Evolutionary conservation across 2,888 invertebrate genomes (phyloP), one percentile per base, ranked within the genome.

Genomic region (Synergus japonicus): DNA sequence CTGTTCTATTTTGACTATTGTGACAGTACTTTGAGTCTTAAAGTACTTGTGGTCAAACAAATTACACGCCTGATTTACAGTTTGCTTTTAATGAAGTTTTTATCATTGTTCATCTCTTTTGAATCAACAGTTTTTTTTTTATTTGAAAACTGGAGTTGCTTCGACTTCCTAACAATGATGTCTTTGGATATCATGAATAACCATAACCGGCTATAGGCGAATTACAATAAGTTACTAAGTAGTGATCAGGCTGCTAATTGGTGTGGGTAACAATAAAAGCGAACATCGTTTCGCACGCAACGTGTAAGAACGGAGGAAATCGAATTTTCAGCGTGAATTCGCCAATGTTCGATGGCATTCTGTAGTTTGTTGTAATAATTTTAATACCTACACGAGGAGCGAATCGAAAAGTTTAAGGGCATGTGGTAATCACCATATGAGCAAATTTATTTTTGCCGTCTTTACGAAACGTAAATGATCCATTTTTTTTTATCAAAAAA

Each of bases 161-260:
- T 73, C 73, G 73, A 73, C 73, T 54, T 73, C 73, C 54, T 54
- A 73, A 73, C 54, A 73, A 37, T 49, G 37, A 73, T 58, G 49
- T 41, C 73, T 73, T 41, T 58, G 73, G 37, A 73, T 73, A 73
- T 73, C 41, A 73, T 58, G 41, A 73, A 73, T 73, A 73, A 73
- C 54, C 73, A 41, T 73, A 73, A 73, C 73, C 49, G 73, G 73
- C 73, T 73, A 73, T 73, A 73, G 54, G 54, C 73, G 54, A 73
- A 73, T 73, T 73, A 73, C 54, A 73, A 73, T 73, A 73, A 73
- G 73, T 73, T 54, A 73, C 37, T 41, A 73, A 73, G 73, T 54
- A 73, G 54, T 73, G 37, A 73, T 73, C 73, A 73, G 73, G 54
- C 73, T 73, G 73, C 73, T 73, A 73, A 54, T 73, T 58, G 73